Base-by-base conservation (phyloP, 2,888 invertebrate genomes). In the Phengaris arion region DNA sequence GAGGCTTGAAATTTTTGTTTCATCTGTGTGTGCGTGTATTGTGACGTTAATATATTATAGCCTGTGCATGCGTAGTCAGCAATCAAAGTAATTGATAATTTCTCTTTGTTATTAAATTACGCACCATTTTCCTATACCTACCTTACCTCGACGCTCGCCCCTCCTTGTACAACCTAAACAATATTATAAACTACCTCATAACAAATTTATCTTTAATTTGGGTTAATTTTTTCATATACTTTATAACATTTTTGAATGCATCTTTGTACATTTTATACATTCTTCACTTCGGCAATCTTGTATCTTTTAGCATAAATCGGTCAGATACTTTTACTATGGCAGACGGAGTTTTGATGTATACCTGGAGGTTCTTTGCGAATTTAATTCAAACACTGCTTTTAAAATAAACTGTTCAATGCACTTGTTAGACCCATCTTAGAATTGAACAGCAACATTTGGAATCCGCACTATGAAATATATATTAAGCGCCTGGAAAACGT, bases 81-180 rank as follows among this genome's bases (percentile, higher is more conserved):
- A 68, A 74, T 74, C 64, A 74, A 68, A 64, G 35, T 74, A 68
- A 74, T 68, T 74, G 68, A 68, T 22, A 35, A 64, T 68, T 74
- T 74, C 68, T 52, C 22, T 51, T 22, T 64, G 59, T 57, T 59
- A 48, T 48, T 15, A 64, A 64, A 64, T 64, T 64, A 64, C 64
- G 64, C 35, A 64, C 64, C 64, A 35, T 64, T 64, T 64, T 64
- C 64, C 13, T 64, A 13, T 45, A 64, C 13, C 35, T 45, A 64
- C 45, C 35, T 64, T 64, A 35, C 64, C 64, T 64, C 22, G 22
- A 22, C 57, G 57, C 15, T 57, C 57, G 0, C 59, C 59, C 8
- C 52, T 7, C 35, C 35, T 64, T 35, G 10, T 35, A 64, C 64
- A 35, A 35, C 10, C 64, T 64, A 64, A 64, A 35, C 64, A 64